Evolutionary conservation across 2,888 invertebrate species (phyloP).

Genomic region (Caenorhabditis zanzibari): DNA sequence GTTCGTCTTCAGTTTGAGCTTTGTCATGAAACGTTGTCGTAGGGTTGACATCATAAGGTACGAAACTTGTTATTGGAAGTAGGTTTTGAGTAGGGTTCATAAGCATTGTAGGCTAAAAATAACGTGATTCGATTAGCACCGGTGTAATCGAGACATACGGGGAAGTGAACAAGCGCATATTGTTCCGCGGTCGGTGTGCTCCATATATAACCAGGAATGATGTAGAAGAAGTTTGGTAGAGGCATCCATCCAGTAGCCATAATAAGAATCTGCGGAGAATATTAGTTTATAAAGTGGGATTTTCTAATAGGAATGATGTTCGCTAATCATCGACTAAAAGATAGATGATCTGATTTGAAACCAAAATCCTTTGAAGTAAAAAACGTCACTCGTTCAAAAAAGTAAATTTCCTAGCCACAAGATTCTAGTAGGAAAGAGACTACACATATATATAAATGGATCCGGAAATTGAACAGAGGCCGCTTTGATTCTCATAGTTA

Average conservation of each 20-base stretch:
- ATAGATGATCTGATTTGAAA: slow-evolving; percentile 11
- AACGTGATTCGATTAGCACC: background rate
- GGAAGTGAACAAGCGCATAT: background rate
- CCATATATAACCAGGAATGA: background rate
- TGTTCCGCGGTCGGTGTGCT: background rate
- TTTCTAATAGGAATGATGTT: background rate
- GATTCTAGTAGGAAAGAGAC: background rate
- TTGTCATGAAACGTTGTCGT: background rate
- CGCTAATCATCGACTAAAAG: background rate
- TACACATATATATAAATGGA: background rate
- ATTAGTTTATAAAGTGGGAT: background rate
- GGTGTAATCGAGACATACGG: background rate
- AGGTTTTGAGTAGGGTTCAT: background rate
- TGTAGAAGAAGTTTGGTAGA: background rate
- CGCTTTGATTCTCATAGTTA: background rate
- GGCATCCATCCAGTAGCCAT: background rate
- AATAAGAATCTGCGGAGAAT: background rate
- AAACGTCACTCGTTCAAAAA: background rate
- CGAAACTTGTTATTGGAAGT: background rate
- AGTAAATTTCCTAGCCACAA: background rate
- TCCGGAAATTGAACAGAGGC: background rate
- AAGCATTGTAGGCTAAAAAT: background rate
- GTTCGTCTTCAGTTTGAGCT: background rate
- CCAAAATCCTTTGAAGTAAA: background rate
- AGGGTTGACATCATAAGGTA: background rate